These are phyloP conservation scores for Acanthochromis polyacanthus DNA, from an alignment of 2,113 vertebrate species.

Conservation along the genomic window DNA sequence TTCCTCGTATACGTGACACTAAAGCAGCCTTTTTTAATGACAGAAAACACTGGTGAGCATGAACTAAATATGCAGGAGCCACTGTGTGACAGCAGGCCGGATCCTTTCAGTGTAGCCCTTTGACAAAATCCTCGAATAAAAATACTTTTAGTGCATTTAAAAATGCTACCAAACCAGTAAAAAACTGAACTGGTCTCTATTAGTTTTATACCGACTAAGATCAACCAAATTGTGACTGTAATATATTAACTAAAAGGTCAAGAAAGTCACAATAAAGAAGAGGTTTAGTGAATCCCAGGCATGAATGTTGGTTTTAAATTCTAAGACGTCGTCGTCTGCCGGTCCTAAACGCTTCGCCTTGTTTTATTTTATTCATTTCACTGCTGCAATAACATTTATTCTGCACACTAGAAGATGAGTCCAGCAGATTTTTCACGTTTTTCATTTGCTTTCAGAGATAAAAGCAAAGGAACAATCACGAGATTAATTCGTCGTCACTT, in stretches of 20 bases:
- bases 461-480: slow-evolving; percentile 78
- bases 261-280: background rate
- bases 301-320: slow-evolving; percentile 14
- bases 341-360: background rate
- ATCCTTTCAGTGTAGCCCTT: no score
- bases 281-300: background rate
- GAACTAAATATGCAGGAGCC: slow-evolving; percentile 2
- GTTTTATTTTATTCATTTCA: background rate
- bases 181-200: background rate
- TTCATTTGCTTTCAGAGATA: background rate
- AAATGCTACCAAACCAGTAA: slow-evolving; percentile 12
- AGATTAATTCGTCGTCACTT: slow-evolving; percentile 44
- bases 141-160: no score
- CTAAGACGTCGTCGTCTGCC: background rate
- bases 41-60: background rate
- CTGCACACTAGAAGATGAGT: background rate
- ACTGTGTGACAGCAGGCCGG: no score
- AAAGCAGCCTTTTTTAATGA: background rate
- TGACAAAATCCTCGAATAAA: no score
- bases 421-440: background rate
- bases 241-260: slow-evolving; percentile 1
- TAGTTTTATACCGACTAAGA: background rate
- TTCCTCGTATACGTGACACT: slow-evolving; percentile 13
- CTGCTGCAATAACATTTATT: slow-evolving; percentile 30
- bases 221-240: background rate